These are phyloP conservation scores for Scopus umbretta DNA, from an alignment of 2,113 vertebrate genomes.

Conservation along the genomic window DNA sequence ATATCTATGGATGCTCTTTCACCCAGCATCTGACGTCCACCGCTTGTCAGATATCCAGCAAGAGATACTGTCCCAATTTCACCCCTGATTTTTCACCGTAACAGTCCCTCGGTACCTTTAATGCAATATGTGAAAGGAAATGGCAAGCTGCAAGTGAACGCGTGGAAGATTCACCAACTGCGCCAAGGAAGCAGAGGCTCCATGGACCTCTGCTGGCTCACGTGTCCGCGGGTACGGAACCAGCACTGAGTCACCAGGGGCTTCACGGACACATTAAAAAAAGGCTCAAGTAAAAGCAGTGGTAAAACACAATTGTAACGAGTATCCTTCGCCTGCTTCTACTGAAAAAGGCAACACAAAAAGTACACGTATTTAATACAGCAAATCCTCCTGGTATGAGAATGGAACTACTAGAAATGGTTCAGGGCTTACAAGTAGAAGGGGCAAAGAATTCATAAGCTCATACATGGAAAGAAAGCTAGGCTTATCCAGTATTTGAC, in stretches of 20 bases:
- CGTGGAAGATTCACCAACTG: background rate
- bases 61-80: background rate
- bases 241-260: background rate
- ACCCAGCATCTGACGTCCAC: background rate
- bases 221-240: background rate
- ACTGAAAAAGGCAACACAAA: background rate
- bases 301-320: background rate
- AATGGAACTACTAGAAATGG: background rate
- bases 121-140: background rate
- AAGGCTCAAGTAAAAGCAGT: background rate
- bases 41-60: background rate
- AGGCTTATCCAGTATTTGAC: background rate
- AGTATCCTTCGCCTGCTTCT: background rate
- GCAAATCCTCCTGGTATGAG: background rate
- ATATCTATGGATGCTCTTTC: background rate
- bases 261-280: background rate
- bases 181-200: background rate
- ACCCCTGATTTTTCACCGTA: background rate
- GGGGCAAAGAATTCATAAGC: background rate
- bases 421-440: background rate
- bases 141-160: rapidly evolving
- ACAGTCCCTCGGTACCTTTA: background rate
- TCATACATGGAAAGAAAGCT: background rate
- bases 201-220: background rate
- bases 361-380: background rate